These are phyloP conservation scores for Rhegmatorhina hoffmannsi DNA, from an alignment of 2,113 vertebrate genomes.

Conservation along the genomic window DNA sequence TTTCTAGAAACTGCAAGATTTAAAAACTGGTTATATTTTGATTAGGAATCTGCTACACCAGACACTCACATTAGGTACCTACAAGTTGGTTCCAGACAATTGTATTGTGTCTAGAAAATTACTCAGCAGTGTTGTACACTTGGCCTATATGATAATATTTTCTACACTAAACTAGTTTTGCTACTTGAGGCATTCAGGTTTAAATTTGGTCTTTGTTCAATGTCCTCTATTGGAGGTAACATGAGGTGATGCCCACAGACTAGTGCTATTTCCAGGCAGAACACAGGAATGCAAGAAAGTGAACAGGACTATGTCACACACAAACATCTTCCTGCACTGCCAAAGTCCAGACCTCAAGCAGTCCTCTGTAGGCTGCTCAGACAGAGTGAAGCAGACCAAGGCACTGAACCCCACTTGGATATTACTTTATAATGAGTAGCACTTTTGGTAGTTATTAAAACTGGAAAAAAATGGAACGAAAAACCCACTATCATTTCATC, in stretches of 20 bases:
- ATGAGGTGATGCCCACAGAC: not conserved
- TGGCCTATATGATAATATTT: not conserved
- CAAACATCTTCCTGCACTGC: fast-evolving
- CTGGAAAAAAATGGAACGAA: fast-evolving
- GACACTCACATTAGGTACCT: fast-evolving
- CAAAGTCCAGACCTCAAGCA: not conserved
- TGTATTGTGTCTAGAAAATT: not conserved
- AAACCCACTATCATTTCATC: not conserved
- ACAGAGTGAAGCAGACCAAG: not conserved
- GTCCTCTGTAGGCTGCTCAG: not conserved
- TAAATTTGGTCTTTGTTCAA: not conserved
- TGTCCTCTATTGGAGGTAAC: not conserved
- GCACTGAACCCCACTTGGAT: not conserved
- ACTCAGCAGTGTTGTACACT: not conserved
- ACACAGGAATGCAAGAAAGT: not conserved
- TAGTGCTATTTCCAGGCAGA: not conserved
- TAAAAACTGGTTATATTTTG: not conserved
- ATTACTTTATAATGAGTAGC: not conserved
- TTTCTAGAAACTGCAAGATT: not conserved
- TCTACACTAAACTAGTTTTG: not conserved
- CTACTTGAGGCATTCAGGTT: not conserved
- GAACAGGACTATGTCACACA: not conserved
- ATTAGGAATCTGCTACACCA: not conserved
- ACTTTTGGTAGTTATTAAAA: not conserved
- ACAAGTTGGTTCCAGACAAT: not conserved